Conservation (phyloP, 2,888 invertebrate genomes). For the Hartigia nigra region DNA sequence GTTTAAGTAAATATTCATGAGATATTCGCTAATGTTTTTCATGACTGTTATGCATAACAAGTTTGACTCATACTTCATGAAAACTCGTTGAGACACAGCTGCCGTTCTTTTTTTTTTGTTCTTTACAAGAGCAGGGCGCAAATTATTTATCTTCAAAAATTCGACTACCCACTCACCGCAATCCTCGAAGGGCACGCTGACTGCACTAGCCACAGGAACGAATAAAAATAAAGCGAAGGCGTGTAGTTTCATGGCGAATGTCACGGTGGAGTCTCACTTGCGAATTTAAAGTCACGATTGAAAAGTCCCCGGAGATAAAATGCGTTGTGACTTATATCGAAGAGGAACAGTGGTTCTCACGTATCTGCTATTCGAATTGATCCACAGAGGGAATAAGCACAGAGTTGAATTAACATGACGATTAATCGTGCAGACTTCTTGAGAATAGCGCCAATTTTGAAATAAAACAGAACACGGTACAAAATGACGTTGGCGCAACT, state of each 20-base stretch:
- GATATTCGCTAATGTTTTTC: neutral
- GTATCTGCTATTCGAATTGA: neutral
- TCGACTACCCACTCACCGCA: slow-evolving; percentile 13
- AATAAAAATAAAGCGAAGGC: neutral
- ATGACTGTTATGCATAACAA: neutral
- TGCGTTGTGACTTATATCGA: slow-evolving; percentile 8
- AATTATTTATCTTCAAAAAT: neutral
- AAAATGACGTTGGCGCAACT: neutral
- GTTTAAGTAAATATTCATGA: neutral
- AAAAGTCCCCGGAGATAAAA: neutral
- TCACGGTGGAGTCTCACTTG: neutral
- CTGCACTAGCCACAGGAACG: neutral
- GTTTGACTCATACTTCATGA: neutral
- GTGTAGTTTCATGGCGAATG: neutral
- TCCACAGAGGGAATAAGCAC: too few relatives aligned
- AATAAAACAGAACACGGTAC: neutral
- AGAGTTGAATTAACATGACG: neutral
- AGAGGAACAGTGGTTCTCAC: slow-evolving; percentile 7
- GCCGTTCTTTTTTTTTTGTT: neutral
- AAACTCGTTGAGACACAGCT: neutral
- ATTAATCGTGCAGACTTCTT: neutral
- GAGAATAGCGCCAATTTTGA: neutral
- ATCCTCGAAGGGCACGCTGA: slow-evolving; percentile 16
- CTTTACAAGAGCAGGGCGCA: neutral
- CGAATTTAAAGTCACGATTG: neutral